phyloP scores from a whole-genome alignment of 2,797 vertebrate genomes.

The Tarsius wallacei region DNA sequence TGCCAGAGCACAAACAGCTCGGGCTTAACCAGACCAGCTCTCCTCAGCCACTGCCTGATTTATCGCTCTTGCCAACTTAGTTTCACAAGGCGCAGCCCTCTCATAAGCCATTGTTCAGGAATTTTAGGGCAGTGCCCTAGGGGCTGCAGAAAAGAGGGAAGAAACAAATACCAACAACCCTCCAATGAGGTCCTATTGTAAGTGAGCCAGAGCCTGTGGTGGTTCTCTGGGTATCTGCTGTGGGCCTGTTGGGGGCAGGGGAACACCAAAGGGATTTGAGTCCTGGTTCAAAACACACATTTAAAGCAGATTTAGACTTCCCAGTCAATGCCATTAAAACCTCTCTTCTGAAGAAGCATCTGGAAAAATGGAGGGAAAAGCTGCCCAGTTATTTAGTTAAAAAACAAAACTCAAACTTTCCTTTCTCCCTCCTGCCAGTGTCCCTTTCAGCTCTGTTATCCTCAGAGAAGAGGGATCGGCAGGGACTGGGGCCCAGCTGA shows the following conservation, averaged over 20 bases:
- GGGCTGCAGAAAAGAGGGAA: slow-evolving; percentile 53
- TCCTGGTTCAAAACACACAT: slow-evolving; percentile 66
- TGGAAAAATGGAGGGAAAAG: slow-evolving; percentile 83
- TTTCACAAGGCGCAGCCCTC: not conserved
- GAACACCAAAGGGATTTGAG: slow-evolving; percentile 23
- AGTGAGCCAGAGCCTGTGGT: not conserved
- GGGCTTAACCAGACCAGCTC: not conserved
- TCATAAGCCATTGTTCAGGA: slow-evolving; percentile 61
- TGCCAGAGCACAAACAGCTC: not conserved
- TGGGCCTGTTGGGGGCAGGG: not conserved
- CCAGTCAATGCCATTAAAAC: slow-evolving; percentile 62
- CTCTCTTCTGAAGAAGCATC: slow-evolving; percentile 83
- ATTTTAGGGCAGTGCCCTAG: slow-evolving; percentile 66
- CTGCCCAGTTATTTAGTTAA: slow-evolving; percentile 80
- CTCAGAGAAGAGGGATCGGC: not conserved
- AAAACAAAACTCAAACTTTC: slow-evolving; percentile 84
- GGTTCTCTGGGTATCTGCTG: not conserved
- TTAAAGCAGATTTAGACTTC: slow-evolving; percentile 76
- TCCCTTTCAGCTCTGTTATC: slow-evolving; percentile 76
- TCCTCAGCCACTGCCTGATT: slow-evolving; percentile 66
- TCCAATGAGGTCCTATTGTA: not conserved
- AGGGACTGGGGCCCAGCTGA: not conserved
- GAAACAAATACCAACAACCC: slow-evolving; percentile 9
- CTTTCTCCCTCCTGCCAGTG: slow-evolving; percentile 55
- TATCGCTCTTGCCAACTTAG: not conserved